Evolutionary conservation across 92 coral and sea anemone genomes (phyloP), one percentile per base, ranked within the genome.

Genomic region (Zoanthus solanderi): DNA sequence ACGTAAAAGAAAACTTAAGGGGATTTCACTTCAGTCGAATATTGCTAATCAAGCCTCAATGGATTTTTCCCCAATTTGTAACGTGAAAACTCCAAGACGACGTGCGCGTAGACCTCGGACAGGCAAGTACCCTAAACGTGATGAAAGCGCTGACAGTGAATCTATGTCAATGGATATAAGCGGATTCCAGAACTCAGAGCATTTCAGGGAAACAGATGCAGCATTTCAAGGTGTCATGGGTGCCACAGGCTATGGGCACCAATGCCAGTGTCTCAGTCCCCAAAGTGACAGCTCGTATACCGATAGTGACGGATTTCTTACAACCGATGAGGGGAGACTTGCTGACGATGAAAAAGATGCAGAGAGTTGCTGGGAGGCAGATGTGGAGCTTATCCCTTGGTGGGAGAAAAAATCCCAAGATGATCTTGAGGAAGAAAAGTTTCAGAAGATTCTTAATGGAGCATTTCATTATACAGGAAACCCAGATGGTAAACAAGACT

Each of bases 301-400:
- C 83, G 99, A 97, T 47, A 90, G 93, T 71, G 98, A 95, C 46
- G 99, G 98, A 37, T 88, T 97, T 71, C 93, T 94, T 23, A 97
- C 99, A 44, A 97, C 94, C 78, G 99, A 97, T 52, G 99, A 97
- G 83, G 99, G 99, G 0, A 93, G 98, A 29, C 92, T 97, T 68
- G 99, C 95, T 3, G 99, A 97, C 60, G 99, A 97, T 71, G 99
- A 97, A 80, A 93, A 89, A 1, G 99, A 95, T 47, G 85, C 57
- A 30, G 99, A 97, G 68, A 95, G 99, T 67, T 93, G 98, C 48
- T 97, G 90, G 94, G 99, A 97, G 79, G 92, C 95, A 68, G 98
- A 97, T 44, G 87, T 88, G 17, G 87, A 87, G 44, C 84, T 93
- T 68, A 79, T 88, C 63, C 92, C 95, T 3, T 92, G 95, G 96